phyloP scores from a whole-genome alignment of 2,888 invertebrate genomes.

The Zaprionus obscuricornis region DNA sequence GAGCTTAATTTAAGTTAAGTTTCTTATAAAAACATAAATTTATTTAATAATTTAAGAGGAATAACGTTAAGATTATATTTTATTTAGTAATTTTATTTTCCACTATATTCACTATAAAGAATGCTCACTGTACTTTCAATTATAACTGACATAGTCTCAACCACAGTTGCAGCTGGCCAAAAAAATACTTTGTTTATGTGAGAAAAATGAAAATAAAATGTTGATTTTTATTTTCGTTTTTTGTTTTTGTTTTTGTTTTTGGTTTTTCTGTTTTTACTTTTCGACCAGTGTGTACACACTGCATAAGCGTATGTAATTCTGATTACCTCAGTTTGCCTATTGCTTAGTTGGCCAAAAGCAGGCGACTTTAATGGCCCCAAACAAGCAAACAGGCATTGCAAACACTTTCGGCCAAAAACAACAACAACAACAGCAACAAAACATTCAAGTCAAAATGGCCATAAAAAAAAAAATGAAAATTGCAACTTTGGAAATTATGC shows the following conservation, averaged over 20 bases:
- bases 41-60: no score
- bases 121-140: no score
- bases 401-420: slow-evolving; percentile 41
- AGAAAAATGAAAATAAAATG: slow-evolving; percentile 35
- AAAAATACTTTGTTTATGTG: no score
- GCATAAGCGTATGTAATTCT: slow-evolving; percentile 39
- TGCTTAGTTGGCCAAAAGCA: slow-evolving; percentile 37
- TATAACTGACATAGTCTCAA: slow-evolving; percentile 10
- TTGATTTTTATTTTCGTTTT: no score
- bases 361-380: slow-evolving; percentile 30
- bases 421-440: slow-evolving; percentile 9
- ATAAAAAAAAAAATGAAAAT: slow-evolving; percentile 61
- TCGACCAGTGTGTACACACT: slow-evolving; percentile 7
- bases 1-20: no score
- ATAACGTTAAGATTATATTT: no score
- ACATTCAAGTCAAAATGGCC: slow-evolving; percentile 49
- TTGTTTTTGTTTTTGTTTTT: no score
- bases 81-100: no score
- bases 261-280: no score
- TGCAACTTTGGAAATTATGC: slow-evolving; percentile 70
- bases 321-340: slow-evolving; percentile 55
- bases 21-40: no score
- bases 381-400: slow-evolving; percentile 35
- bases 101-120: no score
- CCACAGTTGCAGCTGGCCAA: slow-evolving; percentile 21